Base-by-base conservation (phyloP, 2,113 vertebrate species). In the Leptocoma aspasia region DNA sequence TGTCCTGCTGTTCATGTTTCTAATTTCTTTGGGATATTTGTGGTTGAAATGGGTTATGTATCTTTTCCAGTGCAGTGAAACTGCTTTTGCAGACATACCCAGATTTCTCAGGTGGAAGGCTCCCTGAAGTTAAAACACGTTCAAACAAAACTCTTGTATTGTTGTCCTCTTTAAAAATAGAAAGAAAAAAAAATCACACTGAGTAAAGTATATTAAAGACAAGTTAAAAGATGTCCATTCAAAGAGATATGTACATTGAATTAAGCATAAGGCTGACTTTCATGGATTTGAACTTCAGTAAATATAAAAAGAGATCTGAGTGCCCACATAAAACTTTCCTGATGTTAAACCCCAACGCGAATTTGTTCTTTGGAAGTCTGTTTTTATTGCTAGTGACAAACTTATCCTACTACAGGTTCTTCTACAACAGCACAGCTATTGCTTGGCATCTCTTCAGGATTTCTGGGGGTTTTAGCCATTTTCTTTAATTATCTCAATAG, bases 141-240 rank as follows among this genome's bases (percentile, higher is more conserved):
- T 99, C 99, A 98, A 99, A 99, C 96, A 99, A 98, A 97, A 99
- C 99, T 97, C 99, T 98, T 35, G 99, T 99, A 97, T 99, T 99
- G 97, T 99, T 99, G 96, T 99, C 99, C 99, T 99, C 99, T 99
- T 98, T 90, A 88, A 92, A 95, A 92, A 97, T 18, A 96, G 89
- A 96, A 96, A 93, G 94, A 92, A 60, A 84, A 79, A 65, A 93
- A 68, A 94, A 90, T 71, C 61, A 95, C 76, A 94, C 41, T 47
- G 60, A 95, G 75, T 65, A 93, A 65, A 92, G 82, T 10, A 80
- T 3, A 77, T 65, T 54, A 72, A 81, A 95, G 41, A 60, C 86
- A 72, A 69, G 41, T 95, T 60, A 37, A 92, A 94, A 92, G 30
- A 81, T 26, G 42, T 76, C 76, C 37, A 77, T 81, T 83, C 59